Percentiles rank a stretch among this genome's conserved stretches.
Conservation (phyloP, 2,797 vertebrate species). For the Leptatherina wallacei region DNA sequence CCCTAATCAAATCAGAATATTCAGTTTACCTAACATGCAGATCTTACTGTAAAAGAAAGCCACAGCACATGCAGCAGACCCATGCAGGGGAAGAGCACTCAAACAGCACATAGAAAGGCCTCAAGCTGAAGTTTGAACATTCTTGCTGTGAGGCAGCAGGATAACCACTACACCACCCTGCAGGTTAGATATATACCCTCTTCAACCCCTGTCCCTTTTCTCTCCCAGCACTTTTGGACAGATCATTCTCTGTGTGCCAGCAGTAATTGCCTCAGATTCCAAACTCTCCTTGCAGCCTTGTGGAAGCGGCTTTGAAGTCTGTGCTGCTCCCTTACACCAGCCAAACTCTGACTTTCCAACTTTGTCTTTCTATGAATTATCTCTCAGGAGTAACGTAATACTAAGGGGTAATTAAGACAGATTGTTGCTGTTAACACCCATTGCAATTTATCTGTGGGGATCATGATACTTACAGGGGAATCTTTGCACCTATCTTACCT, state of each 20-base stretch:
- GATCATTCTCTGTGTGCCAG: conserved; percentile 18
- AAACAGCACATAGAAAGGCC: background rate
- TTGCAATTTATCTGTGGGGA: background rate
- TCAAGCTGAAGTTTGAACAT: background rate
- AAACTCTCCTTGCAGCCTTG: conserved; percentile 12
- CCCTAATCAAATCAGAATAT: background rate
- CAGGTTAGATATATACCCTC: conserved; percentile 8
- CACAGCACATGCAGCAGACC: background rate
- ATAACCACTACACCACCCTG: background rate
- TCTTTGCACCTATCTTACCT: background rate
- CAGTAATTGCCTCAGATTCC: conserved; percentile 15
- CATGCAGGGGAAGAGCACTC: background rate
- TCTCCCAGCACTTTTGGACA: conserved; percentile 11
- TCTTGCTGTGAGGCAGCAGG: conserved; percentile 14
- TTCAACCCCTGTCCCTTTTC: conserved; percentile 12
- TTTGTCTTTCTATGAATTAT: conserved; percentile 3
- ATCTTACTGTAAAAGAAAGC: background rate
- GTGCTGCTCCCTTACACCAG: conserved; percentile 2
- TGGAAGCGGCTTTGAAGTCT: conserved; percentile 21
- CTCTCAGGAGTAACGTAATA: background rate
- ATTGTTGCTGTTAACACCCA: background rate
- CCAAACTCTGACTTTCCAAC: background rate
- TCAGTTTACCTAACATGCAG: background rate
- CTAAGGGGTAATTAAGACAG: background rate
- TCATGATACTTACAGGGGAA: background rate